These are phyloP conservation scores for Muraenolepis orangiensis DNA, from an alignment of 2,797 vertebrate species.

Conservation along the genomic window DNA sequence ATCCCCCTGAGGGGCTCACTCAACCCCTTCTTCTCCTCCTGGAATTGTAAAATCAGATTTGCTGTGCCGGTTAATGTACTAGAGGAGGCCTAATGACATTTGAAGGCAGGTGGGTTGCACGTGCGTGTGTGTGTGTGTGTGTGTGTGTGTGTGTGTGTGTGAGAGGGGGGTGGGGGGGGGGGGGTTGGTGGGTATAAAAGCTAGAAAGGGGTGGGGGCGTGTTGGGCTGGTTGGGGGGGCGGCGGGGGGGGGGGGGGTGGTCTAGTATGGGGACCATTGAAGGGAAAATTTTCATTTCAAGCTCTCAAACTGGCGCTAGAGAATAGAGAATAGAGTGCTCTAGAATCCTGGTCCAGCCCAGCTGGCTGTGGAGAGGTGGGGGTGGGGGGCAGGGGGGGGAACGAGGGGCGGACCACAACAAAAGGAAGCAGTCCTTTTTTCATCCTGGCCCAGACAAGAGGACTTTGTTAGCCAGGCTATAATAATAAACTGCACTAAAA, in stretches of 20 bases:
- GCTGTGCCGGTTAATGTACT: slow-evolving; percentile 69
- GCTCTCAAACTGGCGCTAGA: slow-evolving; percentile 36
- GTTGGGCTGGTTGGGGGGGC: too few relatives aligned
- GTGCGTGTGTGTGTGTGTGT: too few relatives aligned
- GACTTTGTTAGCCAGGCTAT: slow-evolving; percentile 56
- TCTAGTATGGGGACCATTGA: slow-evolving; percentile 12
- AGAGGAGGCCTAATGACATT: slow-evolving; percentile 65
- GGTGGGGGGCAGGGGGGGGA: too few relatives aligned
- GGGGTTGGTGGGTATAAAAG: too few relatives aligned
- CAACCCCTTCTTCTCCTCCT: slow-evolving; percentile 60
- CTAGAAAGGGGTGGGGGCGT: too few relatives aligned
- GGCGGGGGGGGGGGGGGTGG: slow-evolving; percentile 15
- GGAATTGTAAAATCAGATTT: slow-evolving; percentile 68
- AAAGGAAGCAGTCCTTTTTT: slow-evolving; percentile 48
- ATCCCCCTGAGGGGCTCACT: slow-evolving; percentile 69
- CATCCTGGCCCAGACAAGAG: slow-evolving; percentile 51
- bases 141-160: too few relatives aligned
- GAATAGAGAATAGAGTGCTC: slow-evolving; percentile 36
- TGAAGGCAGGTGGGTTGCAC: slow-evolving; percentile 28
- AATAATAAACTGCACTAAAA: slow-evolving; percentile 64
- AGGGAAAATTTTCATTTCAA: slow-evolving; percentile 55
- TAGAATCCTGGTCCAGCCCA: slow-evolving; percentile 26
- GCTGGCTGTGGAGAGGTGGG: slow-evolving; percentile 16
- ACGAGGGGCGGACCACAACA: slow-evolving; percentile 50
- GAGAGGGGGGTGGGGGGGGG: too few relatives aligned